These are phyloP conservation scores for Drosophila murphyi DNA, from an alignment of 1,140 invertebrate genomes.

Conservation along the genomic window DNA sequence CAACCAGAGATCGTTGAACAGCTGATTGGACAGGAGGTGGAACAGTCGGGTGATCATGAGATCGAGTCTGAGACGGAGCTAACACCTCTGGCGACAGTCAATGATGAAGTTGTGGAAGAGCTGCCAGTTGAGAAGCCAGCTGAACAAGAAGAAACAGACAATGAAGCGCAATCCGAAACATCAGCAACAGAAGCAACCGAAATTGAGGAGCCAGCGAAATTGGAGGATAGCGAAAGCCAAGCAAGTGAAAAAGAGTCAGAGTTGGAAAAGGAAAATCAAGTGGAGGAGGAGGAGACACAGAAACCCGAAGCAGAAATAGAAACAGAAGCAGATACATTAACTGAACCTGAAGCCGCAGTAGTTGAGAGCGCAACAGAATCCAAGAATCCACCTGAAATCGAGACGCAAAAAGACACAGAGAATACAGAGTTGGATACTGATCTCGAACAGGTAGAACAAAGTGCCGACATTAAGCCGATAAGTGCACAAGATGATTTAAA, in stretches of 20 bases:
- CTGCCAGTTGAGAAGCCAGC: slow-evolving; percentile 26
- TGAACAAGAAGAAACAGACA: slow-evolving; percentile 21
- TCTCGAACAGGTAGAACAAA: slow-evolving; percentile 69
- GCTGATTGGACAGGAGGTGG: slow-evolving; percentile 43
- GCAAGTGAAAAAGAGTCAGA: slow-evolving; percentile 45
- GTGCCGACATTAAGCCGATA: slow-evolving; percentile 74
- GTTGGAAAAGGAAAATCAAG: slow-evolving; percentile 25
- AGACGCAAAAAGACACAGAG: slow-evolving; percentile 35
- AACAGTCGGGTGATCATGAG: slow-evolving; percentile 67
- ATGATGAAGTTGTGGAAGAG: slow-evolving; percentile 24
- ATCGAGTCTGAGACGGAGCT: slow-evolving; percentile 22
- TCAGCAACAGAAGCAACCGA: slow-evolving; percentile 14
- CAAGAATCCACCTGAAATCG: slow-evolving; percentile 43
- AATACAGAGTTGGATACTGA: slow-evolving; percentile 35
- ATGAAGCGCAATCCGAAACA: not conserved
- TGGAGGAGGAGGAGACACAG: slow-evolving; percentile 16
- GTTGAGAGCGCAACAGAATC: slow-evolving; percentile 27
- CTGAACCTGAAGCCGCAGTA: slow-evolving; percentile 42
- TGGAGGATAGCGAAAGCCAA: slow-evolving; percentile 19
- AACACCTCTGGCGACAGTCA: not conserved
- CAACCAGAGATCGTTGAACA: slow-evolving; percentile 11
- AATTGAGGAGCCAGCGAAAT: slow-evolving; percentile 29
- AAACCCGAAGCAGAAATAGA: slow-evolving; percentile 32
- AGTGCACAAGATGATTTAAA: slow-evolving; percentile 81
- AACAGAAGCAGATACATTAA: slow-evolving; percentile 1